Conservation (phyloP, 2,113 vertebrate species). For the Tragulus kanchil region DNA sequence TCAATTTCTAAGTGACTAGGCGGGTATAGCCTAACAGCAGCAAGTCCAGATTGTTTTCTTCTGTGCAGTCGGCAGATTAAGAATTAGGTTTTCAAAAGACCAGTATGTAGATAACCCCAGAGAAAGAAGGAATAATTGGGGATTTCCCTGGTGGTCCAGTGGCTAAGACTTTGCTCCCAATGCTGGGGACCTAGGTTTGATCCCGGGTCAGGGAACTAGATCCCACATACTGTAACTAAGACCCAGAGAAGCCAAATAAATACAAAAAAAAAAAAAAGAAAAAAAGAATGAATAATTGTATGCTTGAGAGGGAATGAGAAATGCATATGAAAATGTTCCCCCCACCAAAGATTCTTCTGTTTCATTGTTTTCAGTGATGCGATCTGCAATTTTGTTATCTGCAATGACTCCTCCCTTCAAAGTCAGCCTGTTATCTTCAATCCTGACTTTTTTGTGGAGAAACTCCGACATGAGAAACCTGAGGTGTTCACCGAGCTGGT, state of each 20-base stretch:
- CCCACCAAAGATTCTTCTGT: neutral
- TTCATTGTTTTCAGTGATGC: conserved; percentile 87
- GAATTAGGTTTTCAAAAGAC: conserved; percentile 22
- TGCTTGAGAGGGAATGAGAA: neutral
- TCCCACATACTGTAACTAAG: too few species aligned
- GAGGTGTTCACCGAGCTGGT: conserved; percentile 96
- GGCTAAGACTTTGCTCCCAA: too few species aligned
- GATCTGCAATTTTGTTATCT: conserved; percentile 93
- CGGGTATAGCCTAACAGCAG: neutral
- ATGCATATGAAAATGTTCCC: neutral
- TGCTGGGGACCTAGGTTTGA: too few species aligned
- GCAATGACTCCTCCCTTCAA: conserved; percentile 90
- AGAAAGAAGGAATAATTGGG: conserved; percentile 14
- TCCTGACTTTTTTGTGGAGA: conserved; percentile 99
- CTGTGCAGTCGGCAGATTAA: conserved; percentile 5
- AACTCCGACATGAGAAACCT: conserved; percentile 96
- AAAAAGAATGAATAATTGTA: neutral
- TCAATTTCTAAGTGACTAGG: neutral
- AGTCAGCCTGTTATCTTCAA: conserved; percentile 96
- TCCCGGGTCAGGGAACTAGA: too few species aligned
- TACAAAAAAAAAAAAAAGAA: too few species aligned
- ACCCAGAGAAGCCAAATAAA: too few species aligned
- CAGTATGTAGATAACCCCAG: neutral
- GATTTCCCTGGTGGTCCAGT: too few species aligned
- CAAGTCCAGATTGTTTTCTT: neutral